Base-by-base conservation (phyloP, 2,888 invertebrate genomes). In the Dasypogon diadema region DNA sequence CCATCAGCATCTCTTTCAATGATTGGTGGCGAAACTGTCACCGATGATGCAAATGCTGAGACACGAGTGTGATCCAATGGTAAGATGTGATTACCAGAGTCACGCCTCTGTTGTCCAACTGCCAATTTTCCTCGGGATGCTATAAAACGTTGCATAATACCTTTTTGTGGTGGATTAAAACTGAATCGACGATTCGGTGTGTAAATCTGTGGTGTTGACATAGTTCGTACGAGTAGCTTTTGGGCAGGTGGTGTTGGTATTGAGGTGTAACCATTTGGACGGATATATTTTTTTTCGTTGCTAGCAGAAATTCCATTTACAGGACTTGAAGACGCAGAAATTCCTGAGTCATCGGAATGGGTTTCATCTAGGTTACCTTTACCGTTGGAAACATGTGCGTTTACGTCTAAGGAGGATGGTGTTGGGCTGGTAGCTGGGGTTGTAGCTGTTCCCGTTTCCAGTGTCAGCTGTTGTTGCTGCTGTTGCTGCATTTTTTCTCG, bases 111-210 rank as follows among this genome's bases (percentile, higher is more conserved):
- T 75, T 80, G 74, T 77, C 78, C 34, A 81, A 77, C 30, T 86
- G 87, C 87, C 76, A 92, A 82, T 85, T 92, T 93, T 24, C 95
- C 95, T 74, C 93, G 90, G 26, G 92, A 92, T 76, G 93, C 93
- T 78, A 95, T 90, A 83, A 94, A 94, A 82, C 93, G 90, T 82
- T 95, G 93, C 95, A 95, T 95, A 24, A 95, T 89, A 12, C 95
- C 95, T 82, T 91, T 93, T 77, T 92, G 91, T 14, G 90, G 89
- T 2, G 88, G 89, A 78, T 88, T 90, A 6, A 90, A 90, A 3
- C 91, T 89, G 81, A 92, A 92, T 30, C 91, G 89, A 77, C 89
- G 87, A 72, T 87, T 87, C 48, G 79, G 46, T 56, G 65, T 68
- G 56, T 76, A 79, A 16, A 80, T 79, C 77, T 83, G 84, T 24